Base-by-base conservation (phyloP, 2,888 invertebrate species). In the Alloscopus bannaensis region DNA sequence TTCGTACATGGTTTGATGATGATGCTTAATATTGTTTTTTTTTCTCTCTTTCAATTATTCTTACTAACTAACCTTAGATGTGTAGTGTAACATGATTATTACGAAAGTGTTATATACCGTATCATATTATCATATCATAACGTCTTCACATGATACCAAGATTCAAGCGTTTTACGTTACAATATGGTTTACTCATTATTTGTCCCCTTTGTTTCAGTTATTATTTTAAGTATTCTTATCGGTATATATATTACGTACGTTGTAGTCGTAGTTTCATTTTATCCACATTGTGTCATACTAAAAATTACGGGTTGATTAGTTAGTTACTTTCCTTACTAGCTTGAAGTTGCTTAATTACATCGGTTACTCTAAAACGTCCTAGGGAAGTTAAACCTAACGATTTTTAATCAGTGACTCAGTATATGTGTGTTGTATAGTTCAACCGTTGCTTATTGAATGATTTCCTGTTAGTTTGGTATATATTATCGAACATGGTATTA, bases 121-220 rank as follows among this genome's bases (percentile, higher is more conserved):
- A 64, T 62, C 65, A 70, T 59, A 36, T 60, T 60, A 36, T 28
- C 6, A 24, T 65, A 78, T 78, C 70, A 78, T 70, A 78, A 78
- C 77, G 77, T 78, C 77, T 78, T 78, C 77, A 69, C 77, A 78
- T 78, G 77, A 78, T 78, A 78, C 77, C 77, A 78, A 78, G 77
- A 78, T 78, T 78, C 77, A 78, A 78, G 77, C 77, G 77, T 78
- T 70, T 78, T 78, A 78, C 77, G 77, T 78, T 78, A 78, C 77
- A 78, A 78, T 78, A 78, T 78, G 77, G 77, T 78, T 78, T 78
- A 78, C 77, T 78, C 77, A 78, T 78, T 78, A 78, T 78, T 78
- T 78, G 77, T 78, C 77, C 77, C 77, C 77, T 78, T 78, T 78
- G 77, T 78, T 78, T 78, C 77, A 78, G 77, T 78, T 78, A 78